Base-by-base conservation (phyloP, 1,140 invertebrate species). In the Drosophila persimilis region DNA sequence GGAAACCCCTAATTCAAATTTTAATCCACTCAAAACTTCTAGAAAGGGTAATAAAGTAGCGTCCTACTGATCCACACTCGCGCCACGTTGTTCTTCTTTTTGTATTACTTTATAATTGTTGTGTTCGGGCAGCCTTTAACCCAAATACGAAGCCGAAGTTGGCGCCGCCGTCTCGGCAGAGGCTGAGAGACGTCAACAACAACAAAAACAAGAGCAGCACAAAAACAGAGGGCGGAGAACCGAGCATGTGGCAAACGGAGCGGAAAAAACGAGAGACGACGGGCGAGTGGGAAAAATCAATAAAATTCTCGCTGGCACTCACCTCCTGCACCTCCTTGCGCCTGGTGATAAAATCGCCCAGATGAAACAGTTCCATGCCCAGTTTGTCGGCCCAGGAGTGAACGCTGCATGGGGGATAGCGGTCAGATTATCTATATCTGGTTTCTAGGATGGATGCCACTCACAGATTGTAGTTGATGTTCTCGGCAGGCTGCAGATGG, bases 301-400 rank as follows among this genome's bases (percentile, higher is more conserved):
- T 85, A 85, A 70, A 57, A 69, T 69, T 44, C 64, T 70, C 24
- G 67, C 35, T 55, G 54, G 57, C 52, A 77, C 92, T 92, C 92
- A 94, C 94, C 73, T 94, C 94, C 84, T 95, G 93, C 65, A 96
- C 94, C 78, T 95, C 94, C 78, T 95, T 94, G 80, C 95, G 93
- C 77, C 94, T 93, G 24, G 95, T 95, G 72, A 95, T 95, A 85
- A 94, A 95, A 83, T 95, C 94, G 61, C 94, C 95, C 76, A 95
- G 93, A 80, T 95, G 93, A 76, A 94, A 95, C 57, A 96, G 89
- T 88, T 96, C 95, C 86, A 94, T 94, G 26, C 95, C 95, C 57
- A 95, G 92, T 89, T 95, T 95, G 80, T 95, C 92, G 29, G 94
- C 95, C 95, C 95, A 95, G 83, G 93, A 92, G 89, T 94, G 94